These are phyloP conservation scores for Drosophila ironensis DNA, from an alignment of 1,140 invertebrate genomes.

Conservation along the genomic window DNA sequence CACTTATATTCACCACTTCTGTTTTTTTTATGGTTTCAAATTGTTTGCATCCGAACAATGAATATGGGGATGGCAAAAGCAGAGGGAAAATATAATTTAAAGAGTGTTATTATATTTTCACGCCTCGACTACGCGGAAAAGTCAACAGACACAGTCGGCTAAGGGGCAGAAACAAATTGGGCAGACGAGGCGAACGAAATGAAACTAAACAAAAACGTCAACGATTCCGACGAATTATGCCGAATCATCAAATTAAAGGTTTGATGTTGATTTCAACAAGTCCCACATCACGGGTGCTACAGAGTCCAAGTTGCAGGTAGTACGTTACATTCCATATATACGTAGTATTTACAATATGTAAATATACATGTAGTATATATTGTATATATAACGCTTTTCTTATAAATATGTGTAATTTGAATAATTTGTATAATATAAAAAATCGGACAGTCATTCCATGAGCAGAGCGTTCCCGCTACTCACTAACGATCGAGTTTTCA, in stretches of 20 bases:
- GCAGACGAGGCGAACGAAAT: neutral
- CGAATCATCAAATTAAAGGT: constrained; percentile 80
- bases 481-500: constrained; percentile 50
- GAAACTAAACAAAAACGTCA: constrained; percentile 48
- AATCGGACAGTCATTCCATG: constrained; percentile 59
- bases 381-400: no score
- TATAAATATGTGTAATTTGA: no score
- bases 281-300: constrained; percentile 27
- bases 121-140: constrained; percentile 63
- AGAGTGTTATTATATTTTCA: constrained; percentile 79
- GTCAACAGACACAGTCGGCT: constrained; percentile 51
- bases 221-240: constrained; percentile 72
- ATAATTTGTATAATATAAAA: no score
- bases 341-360: neutral
- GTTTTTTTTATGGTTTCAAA: neutral
- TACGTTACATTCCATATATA: neutral
- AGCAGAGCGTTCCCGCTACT: neutral
- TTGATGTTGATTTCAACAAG: constrained; percentile 79
- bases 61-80: neutral
- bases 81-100: constrained; percentile 62
- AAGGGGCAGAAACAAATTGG: neutral
- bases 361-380: constrained; percentile 9
- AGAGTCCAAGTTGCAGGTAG: constrained; percentile 17
- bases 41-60: constrained; percentile 1
- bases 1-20: constrained; percentile 9